These are phyloP conservation scores for Mycalesis mineus DNA, from an alignment of 2,888 invertebrate genomes.

Conservation along the genomic window DNA sequence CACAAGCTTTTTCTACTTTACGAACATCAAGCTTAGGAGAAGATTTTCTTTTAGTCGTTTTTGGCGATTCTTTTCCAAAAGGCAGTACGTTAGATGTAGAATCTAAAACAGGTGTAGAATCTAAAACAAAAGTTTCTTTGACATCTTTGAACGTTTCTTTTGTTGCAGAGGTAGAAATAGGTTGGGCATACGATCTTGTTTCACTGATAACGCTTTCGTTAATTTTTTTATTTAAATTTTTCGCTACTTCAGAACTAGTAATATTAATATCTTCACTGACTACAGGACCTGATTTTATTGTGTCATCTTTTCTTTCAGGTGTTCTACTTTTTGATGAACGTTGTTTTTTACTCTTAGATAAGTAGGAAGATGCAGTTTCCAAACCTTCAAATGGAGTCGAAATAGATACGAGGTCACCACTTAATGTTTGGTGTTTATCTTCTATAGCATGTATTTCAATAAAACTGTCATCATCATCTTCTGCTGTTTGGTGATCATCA, in stretches of 20 bases:
- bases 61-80: slow-evolving; percentile 43
- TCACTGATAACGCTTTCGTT: slow-evolving; percentile 19
- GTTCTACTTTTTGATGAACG: slow-evolving; percentile 51
- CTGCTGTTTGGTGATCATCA: slow-evolving; percentile 52
- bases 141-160: slow-evolving; percentile 12
- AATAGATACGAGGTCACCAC: slow-evolving; percentile 64
- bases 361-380: slow-evolving; percentile 45
- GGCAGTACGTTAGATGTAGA: slow-evolving; percentile 24
- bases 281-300: slow-evolving; percentile 36
- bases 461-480: slow-evolving; percentile 68
- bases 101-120: slow-evolving; percentile 16
- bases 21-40: slow-evolving; percentile 51
- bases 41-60: slow-evolving; percentile 56
- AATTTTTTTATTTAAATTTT: slow-evolving; percentile 31
- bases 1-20: slow-evolving; percentile 47
- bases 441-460: slow-evolving; percentile 71
- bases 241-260: slow-evolving; percentile 31
- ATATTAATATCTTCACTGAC: slow-evolving; percentile 35
- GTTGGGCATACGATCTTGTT: slow-evolving; percentile 6
- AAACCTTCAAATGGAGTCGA: slow-evolving; percentile 58
- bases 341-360: slow-evolving; percentile 51
- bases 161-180: slow-evolving; percentile 1
- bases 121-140: slow-evolving; percentile 17
- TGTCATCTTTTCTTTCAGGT: slow-evolving; percentile 45
- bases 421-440: slow-evolving; percentile 53